Base-by-base conservation (phyloP, 1,140 invertebrate genomes). In the Bombyx mandarina region DNA sequence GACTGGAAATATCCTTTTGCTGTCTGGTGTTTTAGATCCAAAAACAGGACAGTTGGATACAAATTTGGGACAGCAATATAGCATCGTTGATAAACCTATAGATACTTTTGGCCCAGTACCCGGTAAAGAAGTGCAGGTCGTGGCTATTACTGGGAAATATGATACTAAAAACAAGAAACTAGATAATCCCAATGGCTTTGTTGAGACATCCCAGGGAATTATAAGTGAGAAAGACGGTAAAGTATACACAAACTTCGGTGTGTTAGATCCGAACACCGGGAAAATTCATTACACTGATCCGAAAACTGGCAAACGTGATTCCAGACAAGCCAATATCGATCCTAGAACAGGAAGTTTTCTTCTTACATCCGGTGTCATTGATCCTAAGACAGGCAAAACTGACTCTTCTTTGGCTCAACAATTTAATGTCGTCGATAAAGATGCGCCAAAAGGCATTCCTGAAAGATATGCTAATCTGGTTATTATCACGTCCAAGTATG, bases 221-320 rank as follows among this genome's bases (percentile, higher is more conserved):
- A 74, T 87, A 77, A 64, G 90, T 77, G 67, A 92, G 82, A 88
- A 87, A 74, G 81, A 92, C 86, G 86, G 71, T 70, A 85, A 69
- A 89, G 91, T 88, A 75, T 90, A 73, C 85, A 90, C 82, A 63
- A 90, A 92, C 65, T 92, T 91, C 60, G 91, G 91, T 46, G 82
- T 91, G 61, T 82, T 91, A 9, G 91, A 92, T 69, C 90, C 90
- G 0, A 90, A 91, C 64, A 89, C 89, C 10, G 90, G 90, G 8
- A 92, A 92, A 64, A 91, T 93, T 55, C 89, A 90, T 45, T 91
- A 82, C 57, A 90, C 82, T 10, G 90, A 93, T 67, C 89, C 89
- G 3, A 90, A 91, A 79, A 91, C 90, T 4, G 90, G 91, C 2
- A 92, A 92, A 77, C 78, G 86, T 5, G 89, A 91, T 54, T 82